Percentiles rank a stretch among this genome's conserved stretches.
Conservation (phyloP, 2,797 vertebrate species). For the Acanthis flammea region DNA sequence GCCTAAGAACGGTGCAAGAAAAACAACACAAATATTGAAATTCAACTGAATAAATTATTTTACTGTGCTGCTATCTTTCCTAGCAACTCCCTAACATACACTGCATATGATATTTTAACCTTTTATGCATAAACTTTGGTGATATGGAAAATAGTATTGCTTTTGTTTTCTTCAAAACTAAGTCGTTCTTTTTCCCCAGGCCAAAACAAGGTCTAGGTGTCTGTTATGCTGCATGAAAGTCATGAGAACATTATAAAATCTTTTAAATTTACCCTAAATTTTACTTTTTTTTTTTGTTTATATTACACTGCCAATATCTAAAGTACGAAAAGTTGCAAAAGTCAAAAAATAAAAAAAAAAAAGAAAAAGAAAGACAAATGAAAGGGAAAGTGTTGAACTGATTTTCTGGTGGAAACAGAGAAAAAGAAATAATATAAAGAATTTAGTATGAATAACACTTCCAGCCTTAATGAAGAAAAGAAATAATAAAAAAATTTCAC, state of each 20-base stretch:
- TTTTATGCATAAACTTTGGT: neutral
- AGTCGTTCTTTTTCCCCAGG: neutral
- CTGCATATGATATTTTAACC: neutral
- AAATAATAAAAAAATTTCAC: neutral
- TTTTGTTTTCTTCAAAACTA: neutral
- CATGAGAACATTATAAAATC: neutral
- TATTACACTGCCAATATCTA: neutral
- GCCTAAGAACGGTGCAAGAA: neutral
- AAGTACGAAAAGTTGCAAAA: neutral
- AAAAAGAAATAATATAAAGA: neutral
- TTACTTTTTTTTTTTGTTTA: neutral
- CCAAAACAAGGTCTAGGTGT: neutral
- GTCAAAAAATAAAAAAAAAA: neutral
- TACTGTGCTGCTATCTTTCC: neutral
- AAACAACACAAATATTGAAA: neutral
- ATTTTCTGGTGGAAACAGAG: neutral
- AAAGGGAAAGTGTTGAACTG: neutral
- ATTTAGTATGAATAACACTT: neutral
- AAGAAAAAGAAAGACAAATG: neutral
- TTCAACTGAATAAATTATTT: neutral
- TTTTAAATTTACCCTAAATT: neutral
- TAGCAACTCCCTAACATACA: neutral
- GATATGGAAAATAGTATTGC: neutral
- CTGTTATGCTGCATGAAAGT: neutral
- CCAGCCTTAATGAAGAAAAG: neutral